phyloP scores from a whole-genome alignment of 2,113 vertebrate genomes.

The Halcyon malimbica region DNA sequence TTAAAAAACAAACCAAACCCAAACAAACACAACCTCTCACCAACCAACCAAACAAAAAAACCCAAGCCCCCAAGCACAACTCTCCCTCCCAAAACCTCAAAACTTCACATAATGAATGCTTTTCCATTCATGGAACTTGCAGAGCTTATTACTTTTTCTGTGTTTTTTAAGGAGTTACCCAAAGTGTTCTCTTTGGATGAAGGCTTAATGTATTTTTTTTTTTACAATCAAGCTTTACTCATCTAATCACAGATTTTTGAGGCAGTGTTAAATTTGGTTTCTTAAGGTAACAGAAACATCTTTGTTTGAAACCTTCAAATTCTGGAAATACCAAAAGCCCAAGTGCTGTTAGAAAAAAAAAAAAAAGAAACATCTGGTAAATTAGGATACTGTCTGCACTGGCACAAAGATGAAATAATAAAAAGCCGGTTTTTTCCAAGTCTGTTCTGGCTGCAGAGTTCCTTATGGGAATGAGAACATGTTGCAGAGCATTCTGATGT shows the following conservation, averaged over 20 bases:
- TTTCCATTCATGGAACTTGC: slow-evolving; percentile 24
- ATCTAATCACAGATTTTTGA: neutral
- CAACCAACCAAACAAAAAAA: neutral
- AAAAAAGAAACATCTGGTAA: slow-evolving; percentile 78
- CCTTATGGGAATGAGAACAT: slow-evolving; percentile 63
- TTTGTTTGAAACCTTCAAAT: slow-evolving; percentile 63
- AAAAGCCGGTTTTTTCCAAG: slow-evolving; percentile 56
- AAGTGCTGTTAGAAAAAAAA: slow-evolving; percentile 55
- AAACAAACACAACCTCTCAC: no score
- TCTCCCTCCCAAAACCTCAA: neutral
- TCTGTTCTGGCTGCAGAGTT: slow-evolving; percentile 66
- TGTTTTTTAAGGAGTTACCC: neutral
- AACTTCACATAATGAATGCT: neutral
- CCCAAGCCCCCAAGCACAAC: neutral
- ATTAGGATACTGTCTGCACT: slow-evolving; percentile 36
- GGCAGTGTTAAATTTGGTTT: slow-evolving; percentile 25
- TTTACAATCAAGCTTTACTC: neutral
- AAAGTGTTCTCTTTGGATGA: neutral
- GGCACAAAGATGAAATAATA: slow-evolving; percentile 66
- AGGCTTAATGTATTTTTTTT: neutral
- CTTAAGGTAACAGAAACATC: slow-evolving; percentile 51
- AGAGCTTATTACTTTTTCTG: neutral
- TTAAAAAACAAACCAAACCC: no score
- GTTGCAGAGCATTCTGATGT: slow-evolving; percentile 62
- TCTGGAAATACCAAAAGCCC: slow-evolving; percentile 7